These are phyloP conservation scores for Paradoxurus hermaphroditus DNA, from an alignment of 2,113 vertebrate species.

Conservation along the genomic window DNA sequence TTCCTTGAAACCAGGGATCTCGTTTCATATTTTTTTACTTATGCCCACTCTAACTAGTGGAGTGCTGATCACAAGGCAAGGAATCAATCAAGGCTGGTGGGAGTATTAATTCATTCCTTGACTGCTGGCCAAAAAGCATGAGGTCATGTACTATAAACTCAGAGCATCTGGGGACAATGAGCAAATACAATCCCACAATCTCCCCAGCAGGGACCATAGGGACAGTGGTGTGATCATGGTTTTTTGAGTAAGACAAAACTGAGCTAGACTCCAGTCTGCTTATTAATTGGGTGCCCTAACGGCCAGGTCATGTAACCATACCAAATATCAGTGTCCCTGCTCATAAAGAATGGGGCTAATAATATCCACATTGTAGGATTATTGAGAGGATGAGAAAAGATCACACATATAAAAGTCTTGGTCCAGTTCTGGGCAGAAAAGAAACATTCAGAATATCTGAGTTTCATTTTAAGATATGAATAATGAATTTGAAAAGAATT, in stretches of 20 bases:
- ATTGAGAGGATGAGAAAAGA: neutral
- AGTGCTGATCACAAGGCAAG: neutral
- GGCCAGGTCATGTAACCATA: neutral
- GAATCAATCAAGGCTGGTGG: slow-evolving; percentile 18
- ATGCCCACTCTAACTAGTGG: neutral
- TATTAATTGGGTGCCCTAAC: neutral
- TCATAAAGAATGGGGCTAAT: neutral
- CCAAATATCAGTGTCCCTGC: neutral
- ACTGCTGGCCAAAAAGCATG: slow-evolving; percentile 50
- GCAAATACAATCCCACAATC: neutral
- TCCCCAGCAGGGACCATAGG: neutral
- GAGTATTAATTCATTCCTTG: slow-evolving; percentile 47
- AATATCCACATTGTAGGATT: neutral
- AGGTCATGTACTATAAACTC: slow-evolving; percentile 45
- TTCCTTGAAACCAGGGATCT: slow-evolving; percentile 4
- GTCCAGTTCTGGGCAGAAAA: neutral
- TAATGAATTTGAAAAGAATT: neutral
- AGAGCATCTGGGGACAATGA: slow-evolving; percentile 33
- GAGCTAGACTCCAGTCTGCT: neutral
- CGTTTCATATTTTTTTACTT: neutral
- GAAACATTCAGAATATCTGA: neutral
- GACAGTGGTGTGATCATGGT: neutral
- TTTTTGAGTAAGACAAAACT: neutral
- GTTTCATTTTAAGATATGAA: slow-evolving; percentile 26
- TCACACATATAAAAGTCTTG: neutral